Evolutionary conservation across 2,113 vertebrate species (phyloP).

Genomic region (Etia nguti): DNA sequence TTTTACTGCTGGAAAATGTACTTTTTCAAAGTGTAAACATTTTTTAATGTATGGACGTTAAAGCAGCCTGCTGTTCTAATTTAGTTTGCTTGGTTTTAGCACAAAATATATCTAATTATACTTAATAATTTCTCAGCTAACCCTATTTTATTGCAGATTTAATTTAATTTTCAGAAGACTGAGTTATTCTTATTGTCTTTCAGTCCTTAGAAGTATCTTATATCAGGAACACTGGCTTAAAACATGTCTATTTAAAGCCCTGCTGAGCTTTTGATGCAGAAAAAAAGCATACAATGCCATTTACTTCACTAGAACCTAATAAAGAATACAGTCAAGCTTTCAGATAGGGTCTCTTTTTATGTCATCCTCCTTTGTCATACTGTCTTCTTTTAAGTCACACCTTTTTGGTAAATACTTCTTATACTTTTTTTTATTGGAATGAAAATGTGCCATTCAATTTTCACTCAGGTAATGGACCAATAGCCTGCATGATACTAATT

Average conservation of each 20-base stretch:
- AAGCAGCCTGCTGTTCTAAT: background rate
- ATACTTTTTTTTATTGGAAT: conserved; percentile 33
- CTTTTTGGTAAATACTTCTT: background rate
- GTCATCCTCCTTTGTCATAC: background rate
- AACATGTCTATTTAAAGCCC: background rate
- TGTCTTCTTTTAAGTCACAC: background rate
- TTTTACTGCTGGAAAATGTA: background rate
- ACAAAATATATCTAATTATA: background rate
- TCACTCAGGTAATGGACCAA: conserved; percentile 45
- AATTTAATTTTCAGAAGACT: background rate
- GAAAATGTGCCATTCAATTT: conserved; percentile 39
- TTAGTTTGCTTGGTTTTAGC: background rate
- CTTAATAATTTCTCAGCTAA: background rate
- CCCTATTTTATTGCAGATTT: background rate
- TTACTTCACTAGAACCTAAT: background rate
- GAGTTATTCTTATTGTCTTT: background rate
- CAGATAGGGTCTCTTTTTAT: background rate
- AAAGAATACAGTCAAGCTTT: background rate
- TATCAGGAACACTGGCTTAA: background rate
- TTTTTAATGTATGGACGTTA: background rate
- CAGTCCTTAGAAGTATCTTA: background rate
- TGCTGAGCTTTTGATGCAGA: background rate
- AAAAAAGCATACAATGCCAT: conserved; percentile 1
- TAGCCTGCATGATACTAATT: conserved; percentile 46
- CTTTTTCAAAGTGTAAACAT: background rate